Evolutionary conservation across 1,140 invertebrate species (phyloP).

Genomic region (Dendrolimus punctatus): DNA sequence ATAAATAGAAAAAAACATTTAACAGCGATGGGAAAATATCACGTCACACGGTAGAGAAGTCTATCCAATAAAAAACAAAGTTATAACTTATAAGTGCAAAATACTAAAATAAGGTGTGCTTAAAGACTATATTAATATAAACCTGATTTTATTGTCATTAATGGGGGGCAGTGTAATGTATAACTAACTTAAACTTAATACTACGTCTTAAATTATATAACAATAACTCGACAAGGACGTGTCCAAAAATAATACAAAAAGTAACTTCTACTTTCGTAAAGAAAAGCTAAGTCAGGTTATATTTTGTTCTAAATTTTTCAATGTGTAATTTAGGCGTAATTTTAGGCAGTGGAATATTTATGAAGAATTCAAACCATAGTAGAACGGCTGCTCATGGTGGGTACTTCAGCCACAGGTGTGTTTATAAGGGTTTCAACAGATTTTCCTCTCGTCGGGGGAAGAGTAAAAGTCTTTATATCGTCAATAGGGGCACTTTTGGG

Average conservation of each 20-base stretch:
- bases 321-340: too few species aligned
- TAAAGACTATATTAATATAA: conserved; percentile 1
- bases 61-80: neutral
- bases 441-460: conserved; percentile 54
- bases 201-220: conserved; percentile 6
- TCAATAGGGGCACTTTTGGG: conserved; percentile 57
- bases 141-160: conserved; percentile 9
- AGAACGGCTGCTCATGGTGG: conserved; percentile 56
- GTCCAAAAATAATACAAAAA: too few species aligned
- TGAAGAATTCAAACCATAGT: conserved; percentile 57
- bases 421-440: conserved; percentile 63
- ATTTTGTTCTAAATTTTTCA: too few species aligned
- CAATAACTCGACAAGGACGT: too few species aligned
- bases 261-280: too few species aligned
- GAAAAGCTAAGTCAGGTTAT: too few species aligned
- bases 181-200: conserved; percentile 8
- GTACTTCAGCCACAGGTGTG: conserved; percentile 45
- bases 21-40: conserved; percentile 45
- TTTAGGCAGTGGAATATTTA: neutral
- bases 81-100: conserved; percentile 11
- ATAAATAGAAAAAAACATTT: conserved; percentile 29
- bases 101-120: conserved; percentile 12
- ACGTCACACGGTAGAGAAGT: conserved; percentile 9
- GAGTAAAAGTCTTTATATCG: conserved; percentile 60
- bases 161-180: conserved; percentile 15